These are phyloP conservation scores for Actenoides lindsayi DNA, from an alignment of 2,113 vertebrate genomes.

Conservation along the genomic window DNA sequence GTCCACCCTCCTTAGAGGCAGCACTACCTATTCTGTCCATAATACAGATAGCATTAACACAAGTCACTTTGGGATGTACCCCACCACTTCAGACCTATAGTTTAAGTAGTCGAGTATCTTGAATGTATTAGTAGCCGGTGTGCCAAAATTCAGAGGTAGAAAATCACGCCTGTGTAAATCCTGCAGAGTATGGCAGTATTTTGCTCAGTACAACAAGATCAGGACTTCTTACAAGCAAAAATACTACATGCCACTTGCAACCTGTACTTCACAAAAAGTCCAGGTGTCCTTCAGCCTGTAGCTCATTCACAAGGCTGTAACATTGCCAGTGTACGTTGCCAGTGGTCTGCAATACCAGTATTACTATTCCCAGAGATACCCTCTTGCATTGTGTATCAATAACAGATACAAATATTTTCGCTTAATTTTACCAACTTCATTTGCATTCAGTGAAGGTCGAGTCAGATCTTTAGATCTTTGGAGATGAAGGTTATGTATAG, in stretches of 20 bases:
- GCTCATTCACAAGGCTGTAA: not conserved
- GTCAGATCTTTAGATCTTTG: not conserved
- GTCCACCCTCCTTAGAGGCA: not conserved
- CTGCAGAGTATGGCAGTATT: not conserved
- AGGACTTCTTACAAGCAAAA: not conserved
- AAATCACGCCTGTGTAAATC: not conserved
- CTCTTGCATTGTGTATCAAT: not conserved
- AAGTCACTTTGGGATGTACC: accelerated
- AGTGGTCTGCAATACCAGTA: not conserved
- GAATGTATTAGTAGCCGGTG: not conserved
- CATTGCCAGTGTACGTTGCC: not conserved
- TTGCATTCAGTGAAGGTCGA: not conserved
- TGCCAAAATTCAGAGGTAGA: not conserved
- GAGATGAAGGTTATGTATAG: not conserved
- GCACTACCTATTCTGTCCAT: accelerated
- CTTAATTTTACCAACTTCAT: not conserved
- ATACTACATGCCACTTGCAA: not conserved
- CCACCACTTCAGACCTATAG: not conserved
- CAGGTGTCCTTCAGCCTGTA: not conserved
- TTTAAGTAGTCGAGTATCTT: not conserved
- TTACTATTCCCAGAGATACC: not conserved
- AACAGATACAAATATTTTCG: not conserved
- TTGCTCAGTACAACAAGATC: not conserved
- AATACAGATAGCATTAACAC: not conserved
- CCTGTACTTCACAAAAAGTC: not conserved